Conservation (phyloP, 2,113 vertebrate genomes). For the Buteo buteo region DNA sequence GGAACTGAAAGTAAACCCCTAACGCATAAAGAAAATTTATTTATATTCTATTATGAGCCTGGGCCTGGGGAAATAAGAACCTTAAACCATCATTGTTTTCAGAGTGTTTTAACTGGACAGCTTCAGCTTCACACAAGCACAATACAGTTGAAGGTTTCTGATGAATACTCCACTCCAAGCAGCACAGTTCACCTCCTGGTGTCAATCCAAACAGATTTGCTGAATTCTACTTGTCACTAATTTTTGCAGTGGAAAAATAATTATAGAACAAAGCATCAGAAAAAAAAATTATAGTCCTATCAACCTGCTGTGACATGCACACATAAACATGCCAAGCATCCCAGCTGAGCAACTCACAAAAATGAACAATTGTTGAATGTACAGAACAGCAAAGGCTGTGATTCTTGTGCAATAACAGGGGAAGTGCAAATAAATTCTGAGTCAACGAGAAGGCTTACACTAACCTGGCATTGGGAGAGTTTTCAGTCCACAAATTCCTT, state of each 20-base stretch:
- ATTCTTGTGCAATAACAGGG: not conserved
- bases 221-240: not conserved
- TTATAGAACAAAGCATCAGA: not conserved
- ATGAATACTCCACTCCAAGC: not conserved
- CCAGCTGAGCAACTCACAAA: not conserved
- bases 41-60: not conserved
- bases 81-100: not conserved
- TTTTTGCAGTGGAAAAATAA: conserved; percentile 46
- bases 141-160: not conserved
- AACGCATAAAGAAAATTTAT: not conserved
- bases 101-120: not conserved
- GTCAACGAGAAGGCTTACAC: conserved; percentile 64
- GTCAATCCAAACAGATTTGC: conserved; percentile 8
- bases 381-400: not conserved
- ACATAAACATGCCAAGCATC: not conserved
- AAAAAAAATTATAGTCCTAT: not conserved
- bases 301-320: not conserved
- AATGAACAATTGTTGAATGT: not conserved
- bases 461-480: conserved; percentile 71
- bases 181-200: not conserved
- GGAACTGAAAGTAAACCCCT: not conserved
- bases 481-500: conserved; percentile 76
- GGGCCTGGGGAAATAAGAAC: not conserved
- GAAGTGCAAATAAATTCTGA: conserved; percentile 68
- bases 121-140: not conserved